These are phyloP conservation scores for Elymnias hypermnestra DNA, from an alignment of 1,140 invertebrate genomes.

Conservation along the genomic window DNA sequence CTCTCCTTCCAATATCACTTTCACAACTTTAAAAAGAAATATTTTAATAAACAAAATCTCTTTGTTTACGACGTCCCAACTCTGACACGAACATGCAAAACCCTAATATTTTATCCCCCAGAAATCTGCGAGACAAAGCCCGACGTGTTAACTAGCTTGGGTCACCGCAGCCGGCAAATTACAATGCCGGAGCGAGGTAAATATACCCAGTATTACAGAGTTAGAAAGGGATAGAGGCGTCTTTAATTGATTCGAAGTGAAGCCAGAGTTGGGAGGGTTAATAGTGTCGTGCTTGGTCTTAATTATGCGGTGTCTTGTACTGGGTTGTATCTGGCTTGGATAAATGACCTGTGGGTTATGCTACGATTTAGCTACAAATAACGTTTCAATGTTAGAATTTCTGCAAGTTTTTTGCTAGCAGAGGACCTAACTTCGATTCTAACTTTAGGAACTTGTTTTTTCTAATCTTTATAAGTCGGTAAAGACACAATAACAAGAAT, in stretches of 20 bases:
- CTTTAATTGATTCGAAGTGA: conserved; percentile 31
- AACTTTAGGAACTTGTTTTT: no score
- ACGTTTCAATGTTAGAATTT: no score
- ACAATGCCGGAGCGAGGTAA: conserved; percentile 11
- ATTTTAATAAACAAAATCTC: no score
- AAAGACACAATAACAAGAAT: no score
- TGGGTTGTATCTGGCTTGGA: conserved; percentile 6
- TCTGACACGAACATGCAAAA: neutral
- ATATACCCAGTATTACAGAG: neutral
- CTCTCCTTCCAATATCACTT: no score
- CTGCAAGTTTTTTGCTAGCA: no score
- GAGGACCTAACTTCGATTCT: no score
- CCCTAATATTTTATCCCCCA: neutral
- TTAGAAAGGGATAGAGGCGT: neutral
- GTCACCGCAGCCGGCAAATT: conserved; percentile 40
- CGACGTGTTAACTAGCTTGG: conserved; percentile 43
- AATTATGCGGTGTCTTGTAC: conserved; percentile 20
- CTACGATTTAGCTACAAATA: no score
- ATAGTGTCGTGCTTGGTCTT: conserved; percentile 21
- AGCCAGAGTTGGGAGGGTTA: conserved; percentile 10
- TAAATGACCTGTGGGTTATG: conserved; percentile 1
- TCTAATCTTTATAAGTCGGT: no score
- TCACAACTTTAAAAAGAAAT: no score
- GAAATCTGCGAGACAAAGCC: conserved; percentile 35
- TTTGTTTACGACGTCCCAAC: no score